Evolutionary conservation across 1,140 invertebrate genomes (phyloP), one percentile per base, ranked within the genome.

Genomic region (Zaprionus africanus): DNA sequence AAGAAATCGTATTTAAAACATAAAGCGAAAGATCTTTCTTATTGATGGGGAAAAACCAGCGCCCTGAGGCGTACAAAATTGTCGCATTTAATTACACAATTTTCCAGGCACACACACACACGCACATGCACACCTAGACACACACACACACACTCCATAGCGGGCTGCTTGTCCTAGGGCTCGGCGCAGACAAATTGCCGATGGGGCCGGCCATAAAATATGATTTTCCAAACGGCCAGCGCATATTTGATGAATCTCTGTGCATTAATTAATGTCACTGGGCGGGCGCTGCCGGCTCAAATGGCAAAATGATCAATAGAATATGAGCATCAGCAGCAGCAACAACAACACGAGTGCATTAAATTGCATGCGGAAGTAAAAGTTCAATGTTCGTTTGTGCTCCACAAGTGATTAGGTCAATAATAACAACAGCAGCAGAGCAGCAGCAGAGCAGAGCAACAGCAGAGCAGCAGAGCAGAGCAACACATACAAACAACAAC

Each of bases 321-420:
- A 73, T 62, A 54, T 60, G 65, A 67, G 6, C 54, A 49, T 19
- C 26, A 31, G 28, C 38, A 58, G 6, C 38, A 57, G 1, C 24
- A 13, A 11, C 6, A 49, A 31, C 28, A 28, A 38, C 15, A 17
- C 13, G 58, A 53, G 58, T 74, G 64, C 49, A 49, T 62, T 53
- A 80, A 81, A 66, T 53, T 79, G 84, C 82, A 92, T 92, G 91
- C 91, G 91, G 91, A 92, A 92, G 91, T 92, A 92, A 92, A 92
- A 92, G 91, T 92, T 92, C 91, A 92, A 92, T 91, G 91, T 83
- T 92, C 91, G 87, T 92, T 91, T 91, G 76, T 92, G 91, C 91
- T 92, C 91, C 91, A 92, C 91, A 92, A 92, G 91, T 92, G 91
- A 92, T 92, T 92, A 92, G 91, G 91, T 92, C 91, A 92, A 92